These are phyloP conservation scores for Etheostoma cragini DNA, from an alignment of 2,113 vertebrate genomes.

Conservation along the genomic window DNA sequence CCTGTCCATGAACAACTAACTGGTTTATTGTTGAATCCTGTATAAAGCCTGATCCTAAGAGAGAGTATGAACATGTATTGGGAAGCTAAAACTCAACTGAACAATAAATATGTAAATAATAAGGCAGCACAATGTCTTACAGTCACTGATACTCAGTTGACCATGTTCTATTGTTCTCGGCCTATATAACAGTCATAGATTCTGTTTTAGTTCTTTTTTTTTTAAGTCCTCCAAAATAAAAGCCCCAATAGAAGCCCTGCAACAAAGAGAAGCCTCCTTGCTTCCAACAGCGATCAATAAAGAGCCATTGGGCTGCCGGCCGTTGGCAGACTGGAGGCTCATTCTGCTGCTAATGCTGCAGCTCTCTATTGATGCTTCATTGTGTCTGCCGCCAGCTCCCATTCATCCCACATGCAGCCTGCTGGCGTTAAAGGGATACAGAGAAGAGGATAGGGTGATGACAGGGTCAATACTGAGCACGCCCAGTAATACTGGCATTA, in stretches of 20 bases:
- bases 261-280: constrained; percentile 44
- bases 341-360: constrained; percentile 44
- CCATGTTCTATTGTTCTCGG: background rate
- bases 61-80: background rate
- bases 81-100: background rate
- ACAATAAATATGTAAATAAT: background rate
- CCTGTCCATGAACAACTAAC: background rate
- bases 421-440: constrained; percentile 11
- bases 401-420: background rate
- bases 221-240: constrained; percentile 7
- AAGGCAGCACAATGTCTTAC: background rate
- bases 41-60: background rate
- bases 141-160: background rate
- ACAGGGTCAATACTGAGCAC: constrained; percentile 1
- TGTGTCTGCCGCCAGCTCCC: constrained; percentile 4
- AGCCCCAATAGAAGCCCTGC: background rate
- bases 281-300: constrained; percentile 66
- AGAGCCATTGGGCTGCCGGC: constrained; percentile 70
- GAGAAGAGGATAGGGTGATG: constrained; percentile 23
- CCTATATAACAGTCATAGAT: background rate
- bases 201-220: background rate
- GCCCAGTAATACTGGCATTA: constrained; percentile 10
- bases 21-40: background rate
- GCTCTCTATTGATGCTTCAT: constrained; percentile 1
- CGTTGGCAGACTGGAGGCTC: constrained; percentile 55